Conservation (phyloP, 1,140 invertebrate species). For the Lepidotrigona ventralis region DNA sequence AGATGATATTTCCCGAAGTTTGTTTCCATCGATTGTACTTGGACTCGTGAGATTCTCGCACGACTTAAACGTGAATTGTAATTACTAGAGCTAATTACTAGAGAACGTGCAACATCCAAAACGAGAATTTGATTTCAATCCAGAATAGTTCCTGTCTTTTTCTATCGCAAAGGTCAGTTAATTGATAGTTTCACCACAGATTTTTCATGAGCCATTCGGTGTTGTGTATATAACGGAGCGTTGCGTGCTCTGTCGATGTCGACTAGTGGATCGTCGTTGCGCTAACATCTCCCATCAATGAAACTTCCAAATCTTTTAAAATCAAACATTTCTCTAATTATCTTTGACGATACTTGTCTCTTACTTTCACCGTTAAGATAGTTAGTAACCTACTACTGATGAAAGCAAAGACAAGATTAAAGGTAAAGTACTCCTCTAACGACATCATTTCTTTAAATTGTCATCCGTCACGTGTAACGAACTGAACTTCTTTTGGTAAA, state of each 20-base stretch:
- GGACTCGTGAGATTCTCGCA: background rate
- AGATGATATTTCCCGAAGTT: background rate
- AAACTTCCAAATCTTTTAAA: conserved; percentile 9
- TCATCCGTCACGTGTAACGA: background rate
- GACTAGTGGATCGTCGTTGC: conserved; percentile 58
- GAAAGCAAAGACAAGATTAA: background rate
- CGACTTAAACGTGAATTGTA: background rate
- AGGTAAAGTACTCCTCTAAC: background rate
- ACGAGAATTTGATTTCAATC: background rate
- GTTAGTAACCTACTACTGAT: background rate
- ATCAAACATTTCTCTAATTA: background rate
- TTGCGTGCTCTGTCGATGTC: conserved; percentile 49
- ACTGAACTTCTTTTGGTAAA: background rate
- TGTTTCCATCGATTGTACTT: background rate
- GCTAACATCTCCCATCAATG: conserved; percentile 32
- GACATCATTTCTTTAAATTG: background rate
- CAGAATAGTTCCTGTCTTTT: background rate
- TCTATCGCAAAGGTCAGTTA: conserved; percentile 43
- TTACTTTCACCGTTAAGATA: no score
- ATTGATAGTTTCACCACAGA: conserved; percentile 43
- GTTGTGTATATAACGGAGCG: conserved; percentile 23
- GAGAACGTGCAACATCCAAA: background rate
- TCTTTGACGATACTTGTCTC: no score
- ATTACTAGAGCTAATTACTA: background rate
- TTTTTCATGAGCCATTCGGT: conserved; percentile 37